Evolutionary conservation across 2,113 vertebrate genomes (phyloP).

Genomic region (Entosphenus tridentatus): DNA sequence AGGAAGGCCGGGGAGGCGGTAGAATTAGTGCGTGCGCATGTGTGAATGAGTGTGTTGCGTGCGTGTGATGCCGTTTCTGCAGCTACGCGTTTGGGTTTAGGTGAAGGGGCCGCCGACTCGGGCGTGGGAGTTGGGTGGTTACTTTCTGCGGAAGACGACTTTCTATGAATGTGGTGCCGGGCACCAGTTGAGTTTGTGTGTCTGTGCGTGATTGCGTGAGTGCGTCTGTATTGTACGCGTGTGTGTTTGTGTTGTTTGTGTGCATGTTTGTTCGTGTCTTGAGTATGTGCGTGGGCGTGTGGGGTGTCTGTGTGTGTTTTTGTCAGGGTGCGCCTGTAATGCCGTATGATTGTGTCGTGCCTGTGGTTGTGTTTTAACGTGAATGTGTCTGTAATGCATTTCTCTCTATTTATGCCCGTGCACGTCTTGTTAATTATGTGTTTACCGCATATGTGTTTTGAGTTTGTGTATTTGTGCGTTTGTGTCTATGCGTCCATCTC

Average conservation of each 20-base stretch:
- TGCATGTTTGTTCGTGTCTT: background rate
- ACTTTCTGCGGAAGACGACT: too few relatives aligned
- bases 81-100: too few relatives aligned
- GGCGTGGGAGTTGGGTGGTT: too few relatives aligned
- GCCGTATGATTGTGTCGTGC: background rate
- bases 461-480: background rate
- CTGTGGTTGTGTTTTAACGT: background rate
- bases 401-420: background rate
- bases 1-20: background rate
- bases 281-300: background rate
- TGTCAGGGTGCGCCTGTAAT: background rate
- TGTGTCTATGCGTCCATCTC: background rate
- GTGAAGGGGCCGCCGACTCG: too few relatives aligned
- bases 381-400: background rate
- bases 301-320: background rate
- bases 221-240: background rate
- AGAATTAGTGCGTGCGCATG: background rate
- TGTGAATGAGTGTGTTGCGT: background rate
- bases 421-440: background rate
- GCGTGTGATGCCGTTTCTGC: background rate
- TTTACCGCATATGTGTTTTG: background rate
- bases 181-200: background rate
- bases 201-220: background rate
- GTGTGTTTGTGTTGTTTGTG: background rate
- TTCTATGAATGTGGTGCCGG: background rate